Base-by-base conservation (phyloP, 1,140 invertebrate species). In the Cryptotermes secundus region DNA sequence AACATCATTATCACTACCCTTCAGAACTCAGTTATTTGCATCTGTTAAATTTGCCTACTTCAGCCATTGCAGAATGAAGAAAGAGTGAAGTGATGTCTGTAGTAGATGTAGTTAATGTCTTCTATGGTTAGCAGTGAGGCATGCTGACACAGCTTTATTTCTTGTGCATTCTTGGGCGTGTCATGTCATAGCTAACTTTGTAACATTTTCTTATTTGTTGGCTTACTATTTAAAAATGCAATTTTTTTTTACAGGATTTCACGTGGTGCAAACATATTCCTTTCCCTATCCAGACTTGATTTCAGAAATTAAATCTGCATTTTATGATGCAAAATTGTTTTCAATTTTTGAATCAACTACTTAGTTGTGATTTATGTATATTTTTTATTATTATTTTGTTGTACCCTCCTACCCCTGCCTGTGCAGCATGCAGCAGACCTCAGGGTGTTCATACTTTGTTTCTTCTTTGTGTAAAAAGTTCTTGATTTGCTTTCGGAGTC, bases 171-270 rank as follows among this genome's bases (percentile, higher is more conserved):
- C 59, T 72, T 72, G 59, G 59, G n/a, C 31, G 59, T 72, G 59
- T 72, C n/a, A 31, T n/a, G 59, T 31, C 59, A 72, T 26, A 3
- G 59, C 59, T 72, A 72, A 72, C 19, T 72, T 31, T 31, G n/a
- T 72, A 72, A 72, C 59, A 31, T 72, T 31, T 72, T 72, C 59
- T 72, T 72, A 72, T n/a, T 31, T 72, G 59, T 31, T 14, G 31
- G 59, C 59, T 72, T 72, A 72, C 59, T 72, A 72, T 72, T 72
- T 72, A 72, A n/a, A 72, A n/a, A 72, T 72, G 89, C 84, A 87
- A 89, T 86, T 89, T 88, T 90, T 89, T 90, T 89, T 90, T 90
- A 89, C 90, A 90, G 90, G 89, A 87, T 86, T 88, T 88, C 89
- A 89, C 88, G 83, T 89, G 88, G 86, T 87, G 87, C 87, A 89